Conservation (phyloP, 2,888 invertebrate species). For the Trichogramma dendrolimi region DNA sequence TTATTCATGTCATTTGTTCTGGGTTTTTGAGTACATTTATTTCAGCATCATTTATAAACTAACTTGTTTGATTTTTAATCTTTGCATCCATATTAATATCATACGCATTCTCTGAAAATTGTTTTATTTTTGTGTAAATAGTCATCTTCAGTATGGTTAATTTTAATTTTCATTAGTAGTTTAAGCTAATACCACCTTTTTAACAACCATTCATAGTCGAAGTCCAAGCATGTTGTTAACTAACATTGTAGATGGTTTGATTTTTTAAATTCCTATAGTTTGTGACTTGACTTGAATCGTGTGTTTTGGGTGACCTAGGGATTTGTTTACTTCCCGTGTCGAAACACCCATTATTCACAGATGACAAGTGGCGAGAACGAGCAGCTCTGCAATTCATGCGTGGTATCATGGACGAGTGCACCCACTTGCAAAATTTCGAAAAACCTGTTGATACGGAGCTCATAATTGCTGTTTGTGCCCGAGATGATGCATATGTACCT, state of each 20-base stretch:
- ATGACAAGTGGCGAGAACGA: conserved; percentile 64
- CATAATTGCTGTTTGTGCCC: conserved; percentile 86
- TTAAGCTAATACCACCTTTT: too few species aligned
- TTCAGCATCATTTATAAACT: too few species aligned
- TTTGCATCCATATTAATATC: too few species aligned
- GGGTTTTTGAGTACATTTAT: too few species aligned
- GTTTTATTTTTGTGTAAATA: too few species aligned
- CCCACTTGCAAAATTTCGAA: conserved; percentile 90
- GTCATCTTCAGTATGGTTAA: too few species aligned
- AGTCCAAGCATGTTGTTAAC: conserved; percentile 7
- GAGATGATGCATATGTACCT: conserved; percentile 87
- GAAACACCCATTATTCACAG: conserved; percentile 41
- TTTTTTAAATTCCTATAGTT: conserved; percentile 9
- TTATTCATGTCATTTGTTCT: too few species aligned
- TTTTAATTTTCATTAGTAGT: too few species aligned
- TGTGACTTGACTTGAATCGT: conserved; percentile 9
- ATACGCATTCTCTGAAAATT: too few species aligned
- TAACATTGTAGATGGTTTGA: conserved; percentile 9
- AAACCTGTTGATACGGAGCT: conserved; percentile 81
- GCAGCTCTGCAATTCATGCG: conserved; percentile 91
- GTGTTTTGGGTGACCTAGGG: conserved; percentile 34
- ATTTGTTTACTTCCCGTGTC: conserved; percentile 45
- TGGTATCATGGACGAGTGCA: conserved; percentile 98
- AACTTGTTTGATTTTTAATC: too few species aligned
- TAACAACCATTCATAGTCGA: neutral